Percentiles rank a stretch among this genome's conserved stretches.
These are phyloP conservation scores for Macrotus californicus DNA, from an alignment of 2,113 vertebrate species.

Conservation along the genomic window DNA sequence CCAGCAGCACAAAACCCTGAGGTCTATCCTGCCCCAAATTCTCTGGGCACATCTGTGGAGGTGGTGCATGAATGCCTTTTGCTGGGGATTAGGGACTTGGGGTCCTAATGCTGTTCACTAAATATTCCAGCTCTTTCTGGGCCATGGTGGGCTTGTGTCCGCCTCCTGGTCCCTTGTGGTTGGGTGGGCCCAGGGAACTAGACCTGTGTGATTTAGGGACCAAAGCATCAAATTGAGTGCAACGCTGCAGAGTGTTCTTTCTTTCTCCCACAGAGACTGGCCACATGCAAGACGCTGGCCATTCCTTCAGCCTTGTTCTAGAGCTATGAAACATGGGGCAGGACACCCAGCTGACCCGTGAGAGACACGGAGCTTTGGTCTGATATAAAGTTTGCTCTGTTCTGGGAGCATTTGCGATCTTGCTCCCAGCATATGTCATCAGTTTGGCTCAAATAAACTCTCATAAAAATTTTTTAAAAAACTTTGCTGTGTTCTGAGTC, in stretches of 20 bases:
- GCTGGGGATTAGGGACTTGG: background rate
- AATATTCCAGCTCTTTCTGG: background rate
- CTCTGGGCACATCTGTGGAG: background rate
- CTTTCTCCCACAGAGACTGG: background rate
- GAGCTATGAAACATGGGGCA: background rate
- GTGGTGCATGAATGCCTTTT: background rate
- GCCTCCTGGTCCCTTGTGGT: background rate
- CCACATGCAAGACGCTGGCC: background rate
- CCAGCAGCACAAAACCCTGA: background rate
- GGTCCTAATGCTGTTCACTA: background rate
- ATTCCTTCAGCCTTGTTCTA: background rate
- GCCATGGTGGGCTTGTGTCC: background rate
- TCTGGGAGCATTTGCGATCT: background rate
- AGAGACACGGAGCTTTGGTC: background rate
- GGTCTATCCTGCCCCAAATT: background rate
- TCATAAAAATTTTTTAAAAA: background rate
- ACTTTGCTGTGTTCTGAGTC: background rate
- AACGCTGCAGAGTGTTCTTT: background rate
- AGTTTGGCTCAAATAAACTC: background rate
- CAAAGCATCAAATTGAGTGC: background rate
- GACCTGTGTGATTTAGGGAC: background rate
- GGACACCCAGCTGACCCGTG: background rate
- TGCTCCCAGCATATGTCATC: background rate
- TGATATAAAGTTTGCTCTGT: background rate
- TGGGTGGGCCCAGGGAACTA: background rate